phyloP scores from a whole-genome alignment of 2,888 invertebrate species.

The Watsonalla binaria region DNA sequence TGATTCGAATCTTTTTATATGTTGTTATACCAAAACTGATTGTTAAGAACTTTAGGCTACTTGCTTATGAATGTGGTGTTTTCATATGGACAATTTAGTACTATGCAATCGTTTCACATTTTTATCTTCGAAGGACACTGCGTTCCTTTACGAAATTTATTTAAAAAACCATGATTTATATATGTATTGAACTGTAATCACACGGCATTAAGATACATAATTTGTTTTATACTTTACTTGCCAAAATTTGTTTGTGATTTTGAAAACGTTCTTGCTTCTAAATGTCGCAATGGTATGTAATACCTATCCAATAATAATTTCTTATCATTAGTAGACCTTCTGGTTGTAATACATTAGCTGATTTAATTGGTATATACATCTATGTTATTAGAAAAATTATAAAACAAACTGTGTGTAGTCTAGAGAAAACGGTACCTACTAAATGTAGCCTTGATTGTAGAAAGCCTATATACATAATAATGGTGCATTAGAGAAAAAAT shows the following conservation, averaged over 20 bases:
- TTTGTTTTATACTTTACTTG: background rate
- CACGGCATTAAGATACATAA: background rate
- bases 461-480: slow-evolving; percentile 45
- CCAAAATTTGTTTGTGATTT: background rate
- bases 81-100: background rate
- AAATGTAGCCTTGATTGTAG: slow-evolving; percentile 59
- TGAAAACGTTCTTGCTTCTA: background rate
- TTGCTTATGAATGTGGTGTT: slow-evolving; percentile 47
- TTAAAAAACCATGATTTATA: background rate
- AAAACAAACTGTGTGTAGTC: slow-evolving; percentile 26
- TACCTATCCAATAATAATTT: background rate
- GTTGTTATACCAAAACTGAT: slow-evolving; percentile 54
- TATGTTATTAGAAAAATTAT: background rate
- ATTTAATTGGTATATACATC: background rate
- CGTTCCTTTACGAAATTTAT: background rate
- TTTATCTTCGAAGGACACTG: background rate
- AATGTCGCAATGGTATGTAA: background rate
- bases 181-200: background rate
- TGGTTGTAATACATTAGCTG: background rate
- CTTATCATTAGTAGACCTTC: background rate
- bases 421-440: slow-evolving; percentile 60
- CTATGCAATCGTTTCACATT: background rate
- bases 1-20: slow-evolving; percentile 60
- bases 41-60: slow-evolving; percentile 42
- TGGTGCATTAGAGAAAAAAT: slow-evolving; percentile 54